Evolutionary conservation across 2,113 vertebrate species (phyloP), one percentile per base, ranked within the genome.

Genomic region (Opisthocomus hoazin): DNA sequence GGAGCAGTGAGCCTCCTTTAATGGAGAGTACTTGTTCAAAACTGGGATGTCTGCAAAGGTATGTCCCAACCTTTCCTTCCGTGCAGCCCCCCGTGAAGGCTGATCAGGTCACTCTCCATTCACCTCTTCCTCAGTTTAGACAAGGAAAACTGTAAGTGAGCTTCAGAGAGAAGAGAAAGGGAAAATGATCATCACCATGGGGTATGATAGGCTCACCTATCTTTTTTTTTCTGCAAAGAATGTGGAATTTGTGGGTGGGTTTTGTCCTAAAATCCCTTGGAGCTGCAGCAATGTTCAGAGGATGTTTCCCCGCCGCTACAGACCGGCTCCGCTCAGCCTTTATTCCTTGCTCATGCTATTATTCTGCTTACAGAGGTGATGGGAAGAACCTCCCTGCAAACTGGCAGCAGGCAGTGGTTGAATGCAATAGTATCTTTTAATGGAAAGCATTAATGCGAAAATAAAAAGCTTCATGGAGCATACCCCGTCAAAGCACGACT

Each of bases 361-460:
- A 34, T 61, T 93, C 83, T 90, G 37, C 41, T 89, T 81, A 61
- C 39, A 71, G 61, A 5, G 41, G 51, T 58, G 41, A 48, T 32
- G 61, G 69, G 56, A 56, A 91, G 68, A 94, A 10, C 11, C 21
- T 60, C 75, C 19, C 56, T 82, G 64, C 81, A 71, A 68, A 45
- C 27, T 61, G 64, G 77, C 43, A 89, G 43, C 53, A 41, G 51
- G 3, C 9, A 15, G n/a, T 60, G 43, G 6, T 34, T 71, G 39
- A 89, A 79, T 53, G 69, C 69, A 75, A n/a, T 18, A 66, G 24
- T n/a, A 46, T 89, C 70, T 78, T 91, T 69, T 90, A 90, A 84
- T 61, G 74, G 82, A 90, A 87, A 76, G 8, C 34, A 39, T 70
- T 61, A 90, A 87, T 53, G 68, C 63, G 56, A 75, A 92, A 92